Base-by-base conservation (phyloP, 2,888 invertebrate genomes). In the Schrankia costaestrigalis region DNA sequence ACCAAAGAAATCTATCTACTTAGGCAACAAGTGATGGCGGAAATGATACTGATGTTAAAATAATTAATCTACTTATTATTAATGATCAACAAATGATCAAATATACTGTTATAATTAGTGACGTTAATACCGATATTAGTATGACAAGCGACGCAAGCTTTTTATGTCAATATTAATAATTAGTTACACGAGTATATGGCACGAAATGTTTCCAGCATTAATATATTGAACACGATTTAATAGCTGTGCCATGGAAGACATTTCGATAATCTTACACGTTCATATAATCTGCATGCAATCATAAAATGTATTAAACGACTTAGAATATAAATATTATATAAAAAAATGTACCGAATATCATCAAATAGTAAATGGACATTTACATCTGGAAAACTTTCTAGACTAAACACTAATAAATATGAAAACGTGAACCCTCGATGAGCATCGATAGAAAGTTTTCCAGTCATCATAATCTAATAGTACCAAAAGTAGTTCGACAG, bases 1-100 rank as follows among this genome's bases (percentile, higher is more conserved):
- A 66, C 64, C 56, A 73, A 74, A 74, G 61, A 70, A 69, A 65
- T 56, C 85, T 84, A 85, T 83, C 85, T 85, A 86, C 85, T 61
- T 61, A 84, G 83, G 85, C 85, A 83, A 81, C 75, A 39, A 79
- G 84, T 85, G 83, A 84, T 85, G 85, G 80, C 80, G 67, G 50
- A 74, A 79, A 84, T 85, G 82, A 81, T 75, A 70, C 71, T 63
- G 67, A 75, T 78, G 73, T 80, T 65, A 76, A 73, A 70, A 71
- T 65, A 56, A 59, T 65, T 54, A 75, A 66, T 70, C 84, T 84
- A 84, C 80, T 63, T 56, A 65, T 50, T 65, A 72, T 71, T 73
- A 78, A 74, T 72, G 70, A 65, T 65, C 62, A 37, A 39, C 36
- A 57, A 63, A 69, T 71, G 66, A 65, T 59, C 58, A 61, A 50